A percentile compares a stretch with the other conserved stretches of the same genome.
These are phyloP conservation scores for Aix galericulata DNA, from an alignment of 2,113 vertebrate species.

Conservation along the genomic window DNA sequence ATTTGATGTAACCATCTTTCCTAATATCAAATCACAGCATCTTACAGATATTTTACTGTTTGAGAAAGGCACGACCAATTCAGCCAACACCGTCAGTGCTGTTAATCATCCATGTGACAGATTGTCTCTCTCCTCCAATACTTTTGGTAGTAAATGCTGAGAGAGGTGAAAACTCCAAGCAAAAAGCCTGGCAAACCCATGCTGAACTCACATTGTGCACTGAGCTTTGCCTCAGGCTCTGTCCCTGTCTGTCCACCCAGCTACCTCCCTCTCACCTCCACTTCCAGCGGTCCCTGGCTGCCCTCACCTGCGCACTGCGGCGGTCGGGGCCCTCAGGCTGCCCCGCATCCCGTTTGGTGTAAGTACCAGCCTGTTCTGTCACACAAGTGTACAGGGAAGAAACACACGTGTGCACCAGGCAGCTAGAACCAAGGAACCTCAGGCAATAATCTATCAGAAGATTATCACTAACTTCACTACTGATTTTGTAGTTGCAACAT, in stretches of 20 bases:
- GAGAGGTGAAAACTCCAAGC: neutral
- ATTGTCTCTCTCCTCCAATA: neutral
- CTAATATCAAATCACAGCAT: too few species aligned
- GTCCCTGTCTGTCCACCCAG: neutral
- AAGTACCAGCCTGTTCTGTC: accelerated
- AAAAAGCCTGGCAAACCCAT: too few species aligned
- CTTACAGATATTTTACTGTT: accelerated
- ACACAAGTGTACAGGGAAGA: accelerated
- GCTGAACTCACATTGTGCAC: neutral
- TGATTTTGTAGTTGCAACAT: accelerated
- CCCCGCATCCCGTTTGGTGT: accelerated
- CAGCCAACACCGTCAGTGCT: accelerated
- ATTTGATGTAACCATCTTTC: neutral
- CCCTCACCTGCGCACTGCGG: neutral
- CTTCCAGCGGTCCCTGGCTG: accelerated
- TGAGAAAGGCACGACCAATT: neutral
- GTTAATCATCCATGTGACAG: neutral
- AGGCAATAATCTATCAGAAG: neutral
- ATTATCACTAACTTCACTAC: accelerated
- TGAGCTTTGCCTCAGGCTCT: neutral
- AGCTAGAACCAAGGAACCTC: neutral
- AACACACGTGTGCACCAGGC: accelerated
- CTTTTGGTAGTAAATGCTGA: neutral
- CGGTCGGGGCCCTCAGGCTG: neutral
- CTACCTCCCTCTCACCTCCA: neutral